Base-by-base conservation (phyloP, 2,888 invertebrate species). In the Ramazzottius varieornatus region DNA sequence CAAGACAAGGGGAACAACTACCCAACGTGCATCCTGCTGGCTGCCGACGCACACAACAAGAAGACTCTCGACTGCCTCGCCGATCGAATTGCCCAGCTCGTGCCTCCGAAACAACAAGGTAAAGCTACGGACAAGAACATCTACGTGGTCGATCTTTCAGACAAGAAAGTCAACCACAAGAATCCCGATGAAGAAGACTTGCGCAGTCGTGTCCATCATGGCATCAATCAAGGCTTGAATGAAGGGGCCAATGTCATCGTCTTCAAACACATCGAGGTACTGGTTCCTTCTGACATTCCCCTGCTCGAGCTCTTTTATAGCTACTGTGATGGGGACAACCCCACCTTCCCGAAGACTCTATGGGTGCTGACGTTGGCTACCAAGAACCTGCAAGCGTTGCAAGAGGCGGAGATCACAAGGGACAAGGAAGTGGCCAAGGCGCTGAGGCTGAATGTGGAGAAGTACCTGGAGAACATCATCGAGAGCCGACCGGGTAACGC, bases 191-290 rank as follows among this genome's bases (percentile, higher is more conserved):
- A 54, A 4, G 54, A 54, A 29, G 54, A 54, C 24, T 54, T 54
- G 54, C 54, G 54, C 4, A 54, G 54, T 54, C 54, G 54, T 29
- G 54, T 54, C 20, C 54, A 54, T 29, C 20, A 29, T 29, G 54
- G 54, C 54, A 54, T 54, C 54, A 54, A 54, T 29, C n/a, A 54
- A 24, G 54, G 54, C 29, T 24, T 54, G n/a, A 54, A 54, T 54
- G 29, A 54, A 16, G 54, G 54, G 4, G 54, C 54, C 16, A 54
- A 54, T 4, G 29, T 54, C 4, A 29, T 54, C 29, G 54, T 54
- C 29, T 54, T 54, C 54, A 8, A 24, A 4, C 8, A 54, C 24
- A 16, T 54, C 4, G 54, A 54, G 54, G 54, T 24, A 29, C 54
- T 54, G 54, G 29, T 54, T 4, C 54, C 54, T 4, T 4, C 8